A percentile compares a stretch with the other conserved stretches of the same genome.
Conservation (phyloP, 2,113 vertebrate genomes). For the Poicephalus meyeri region DNA sequence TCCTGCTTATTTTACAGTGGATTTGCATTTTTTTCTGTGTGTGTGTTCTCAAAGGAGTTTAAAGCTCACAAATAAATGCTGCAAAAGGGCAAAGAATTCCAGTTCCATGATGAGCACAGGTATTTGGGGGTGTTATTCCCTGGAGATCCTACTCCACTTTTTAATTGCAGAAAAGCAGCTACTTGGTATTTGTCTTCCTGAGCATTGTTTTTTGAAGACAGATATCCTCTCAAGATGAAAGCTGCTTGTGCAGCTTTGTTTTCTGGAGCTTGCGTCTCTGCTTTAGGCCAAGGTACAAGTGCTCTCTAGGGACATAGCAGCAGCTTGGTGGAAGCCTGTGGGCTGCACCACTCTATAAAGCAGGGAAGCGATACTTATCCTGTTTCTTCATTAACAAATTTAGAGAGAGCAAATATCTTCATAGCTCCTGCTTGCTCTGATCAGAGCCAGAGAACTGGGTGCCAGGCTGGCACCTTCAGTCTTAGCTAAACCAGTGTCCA, state of each 20-base stretch:
- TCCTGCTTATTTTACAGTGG: background rate
- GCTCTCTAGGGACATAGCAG: background rate
- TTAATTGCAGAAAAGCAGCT: background rate
- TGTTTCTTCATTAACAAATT: background rate
- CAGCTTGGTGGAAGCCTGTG: background rate
- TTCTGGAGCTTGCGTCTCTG: background rate
- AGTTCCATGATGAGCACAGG: fast-evolving
- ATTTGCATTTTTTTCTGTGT: background rate
- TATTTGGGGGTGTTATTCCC: fast-evolving
- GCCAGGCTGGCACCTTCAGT: background rate
- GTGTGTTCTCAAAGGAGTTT: background rate
- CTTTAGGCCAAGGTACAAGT: background rate
- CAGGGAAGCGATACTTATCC: background rate
- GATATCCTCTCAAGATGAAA: background rate
- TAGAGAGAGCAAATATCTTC: background rate
- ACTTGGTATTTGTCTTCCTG: background rate
- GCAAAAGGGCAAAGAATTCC: background rate
- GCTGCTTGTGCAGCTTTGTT: background rate
- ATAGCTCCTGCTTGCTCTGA: background rate
- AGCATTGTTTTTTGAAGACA: background rate
- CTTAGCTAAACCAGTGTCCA: background rate
- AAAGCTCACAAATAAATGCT: background rate
- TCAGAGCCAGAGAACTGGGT: background rate
- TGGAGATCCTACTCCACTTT: background rate
- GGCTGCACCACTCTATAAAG: fast-evolving